A percentile compares a stretch with the other conserved stretches of the same genome.
Conservation (phyloP, 2,113 vertebrate genomes). For the Grallaria varia region DNA sequence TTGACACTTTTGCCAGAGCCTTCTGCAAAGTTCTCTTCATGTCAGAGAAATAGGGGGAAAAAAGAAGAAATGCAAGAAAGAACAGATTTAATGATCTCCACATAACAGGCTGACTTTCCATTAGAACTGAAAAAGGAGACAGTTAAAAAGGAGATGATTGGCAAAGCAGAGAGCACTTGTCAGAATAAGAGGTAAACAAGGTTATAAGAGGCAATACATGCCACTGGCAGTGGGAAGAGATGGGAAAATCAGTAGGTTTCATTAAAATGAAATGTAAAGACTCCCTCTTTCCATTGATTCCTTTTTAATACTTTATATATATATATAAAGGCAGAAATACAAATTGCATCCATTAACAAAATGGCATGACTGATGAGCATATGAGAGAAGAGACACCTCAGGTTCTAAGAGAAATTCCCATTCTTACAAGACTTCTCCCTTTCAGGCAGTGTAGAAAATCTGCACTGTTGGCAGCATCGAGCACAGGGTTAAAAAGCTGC, state of each 20-base stretch:
- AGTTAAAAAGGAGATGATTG: conserved; percentile 29
- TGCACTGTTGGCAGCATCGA: not conserved
- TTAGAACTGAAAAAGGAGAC: not conserved
- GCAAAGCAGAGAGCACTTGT: conserved; percentile 3
- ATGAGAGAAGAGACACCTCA: not conserved
- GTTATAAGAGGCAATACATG: not conserved
- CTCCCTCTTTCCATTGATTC: not conserved
- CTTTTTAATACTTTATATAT: not conserved
- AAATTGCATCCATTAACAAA: not conserved
- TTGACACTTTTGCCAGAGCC: conserved; percentile 1
- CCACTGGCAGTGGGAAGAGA: not conserved
- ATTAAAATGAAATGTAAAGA: conserved; percentile 17
- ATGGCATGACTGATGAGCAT: not conserved
- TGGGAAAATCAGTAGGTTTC: not conserved
- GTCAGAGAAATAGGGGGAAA: not conserved
- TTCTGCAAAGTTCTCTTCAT: conserved; percentile 23
- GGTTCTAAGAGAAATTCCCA: not conserved
- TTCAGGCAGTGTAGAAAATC: not conserved
- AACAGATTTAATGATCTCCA: conserved; percentile 38
- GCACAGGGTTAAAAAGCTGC: not conserved
- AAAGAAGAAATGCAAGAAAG: not conserved
- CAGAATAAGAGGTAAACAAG: conserved; percentile 23
- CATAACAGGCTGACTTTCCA: conserved; percentile 7
- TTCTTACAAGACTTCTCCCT: not conserved
- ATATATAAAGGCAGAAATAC: not conserved